Evolutionary conservation across 2,113 vertebrate species (phyloP).

Genomic region (Microcebus ravelobensis): DNA sequence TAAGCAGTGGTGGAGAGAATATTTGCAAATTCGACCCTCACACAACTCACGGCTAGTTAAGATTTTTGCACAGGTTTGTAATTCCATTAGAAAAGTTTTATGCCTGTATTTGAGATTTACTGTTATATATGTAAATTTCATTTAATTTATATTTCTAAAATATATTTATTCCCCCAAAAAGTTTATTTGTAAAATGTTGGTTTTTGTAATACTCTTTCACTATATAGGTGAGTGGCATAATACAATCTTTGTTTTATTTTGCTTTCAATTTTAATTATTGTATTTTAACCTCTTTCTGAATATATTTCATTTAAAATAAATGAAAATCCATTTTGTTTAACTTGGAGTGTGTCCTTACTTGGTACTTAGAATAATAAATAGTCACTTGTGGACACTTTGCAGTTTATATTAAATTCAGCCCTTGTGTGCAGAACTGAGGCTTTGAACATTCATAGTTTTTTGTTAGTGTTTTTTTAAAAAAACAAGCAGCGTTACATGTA

Average conservation of each 20-base stretch:
- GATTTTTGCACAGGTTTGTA: constrained; percentile 97
- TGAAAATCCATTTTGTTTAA: constrained; percentile 38
- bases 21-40: constrained; percentile 94
- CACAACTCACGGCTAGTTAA: constrained; percentile 95
- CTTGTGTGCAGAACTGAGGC: not conserved
- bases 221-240: not conserved
- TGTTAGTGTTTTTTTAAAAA: not conserved
- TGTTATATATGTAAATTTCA: constrained; percentile 1
- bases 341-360: not conserved
- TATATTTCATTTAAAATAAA: constrained; percentile 44
- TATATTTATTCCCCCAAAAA: constrained; percentile 8
- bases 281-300: constrained; percentile 31
- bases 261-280: not conserved
- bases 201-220: not conserved
- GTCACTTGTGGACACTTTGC: constrained; percentile 6
- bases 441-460: not conserved
- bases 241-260: constrained; percentile 30
- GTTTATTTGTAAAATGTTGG: constrained; percentile 11
- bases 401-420: not conserved
- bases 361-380: not conserved
- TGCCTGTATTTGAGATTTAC: not conserved
- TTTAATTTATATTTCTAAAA: constrained; percentile 29
- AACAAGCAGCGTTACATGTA: not conserved
- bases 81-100: constrained; percentile 6
- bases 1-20: constrained; percentile 99